Evolutionary conservation across 2,113 vertebrate genomes (phyloP), one percentile per base, ranked within the genome.

Genomic region (Oncorhynchus kisutch): DNA sequence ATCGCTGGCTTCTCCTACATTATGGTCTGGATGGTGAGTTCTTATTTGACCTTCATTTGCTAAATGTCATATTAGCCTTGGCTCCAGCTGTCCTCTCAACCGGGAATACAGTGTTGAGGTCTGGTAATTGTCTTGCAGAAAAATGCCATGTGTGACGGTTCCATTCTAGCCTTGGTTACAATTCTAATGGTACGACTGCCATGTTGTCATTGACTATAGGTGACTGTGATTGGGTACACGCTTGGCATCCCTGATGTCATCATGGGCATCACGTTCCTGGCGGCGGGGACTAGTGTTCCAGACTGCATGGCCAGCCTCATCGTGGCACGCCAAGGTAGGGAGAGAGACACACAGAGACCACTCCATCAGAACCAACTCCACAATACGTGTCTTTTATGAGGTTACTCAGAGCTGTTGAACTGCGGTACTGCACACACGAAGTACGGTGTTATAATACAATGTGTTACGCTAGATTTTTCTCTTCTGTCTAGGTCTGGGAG

Each of bases 301-400:
- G 96, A 98, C 92, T 98, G 97, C 90, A 98, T 98, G 97, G 97
- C 96, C 72, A 98, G 97, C 78, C 95, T 98, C 68, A 98, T 98
- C 0, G 97, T 98, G 22, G 96, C 96, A 75, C 94, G 96, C 83
- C 97, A 98, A 95, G 97, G 97, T 14, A 68, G 57, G 16, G 31
- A 70, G 25, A n/a, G 39, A 22, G 20, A 22, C 31, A 27, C 45
- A 60, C 24, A 5, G 1, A 57, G 49, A 72, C 27, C 25, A 1
- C 7, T 12, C 24, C 48, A 39, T 7, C 1, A 64, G 25, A 9
- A 12, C 9, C 60, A 60, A 24, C 11, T 22, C 39, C 39, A 45
- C 39, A 45, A 2, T 9, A 9, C 8, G 0, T 2, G 39, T 45
- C 39, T 45, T 45, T 45, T 8, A 39, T 39, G 7, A 39, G 7